phyloP scores from a whole-genome alignment of 2,113 vertebrate genomes.

The Galemys pyrenaicus region DNA sequence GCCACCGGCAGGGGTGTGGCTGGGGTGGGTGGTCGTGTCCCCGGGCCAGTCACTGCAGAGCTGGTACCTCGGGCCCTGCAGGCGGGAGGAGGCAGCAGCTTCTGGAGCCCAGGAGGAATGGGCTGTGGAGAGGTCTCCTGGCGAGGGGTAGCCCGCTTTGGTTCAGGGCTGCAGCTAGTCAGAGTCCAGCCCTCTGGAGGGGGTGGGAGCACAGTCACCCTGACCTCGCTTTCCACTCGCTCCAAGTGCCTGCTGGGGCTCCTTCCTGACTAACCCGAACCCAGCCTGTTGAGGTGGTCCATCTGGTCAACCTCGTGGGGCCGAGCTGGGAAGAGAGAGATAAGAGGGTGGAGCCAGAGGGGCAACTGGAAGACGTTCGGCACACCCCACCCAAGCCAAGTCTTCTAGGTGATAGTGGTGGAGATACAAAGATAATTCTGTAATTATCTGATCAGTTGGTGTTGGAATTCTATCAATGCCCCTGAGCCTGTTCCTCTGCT shows the following conservation, averaged over 20 bases:
- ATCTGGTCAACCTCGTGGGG: neutral
- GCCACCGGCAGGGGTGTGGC: neutral
- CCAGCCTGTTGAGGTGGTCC: neutral
- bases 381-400: neutral
- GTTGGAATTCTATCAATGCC: neutral
- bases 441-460: neutral
- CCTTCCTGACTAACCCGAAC: neutral
- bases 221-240: neutral
- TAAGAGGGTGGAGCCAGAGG: neutral
- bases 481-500: neutral
- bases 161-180: neutral
- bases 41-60: neutral
- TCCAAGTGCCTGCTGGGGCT: neutral
- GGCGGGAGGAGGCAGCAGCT: neutral
- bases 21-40: neutral
- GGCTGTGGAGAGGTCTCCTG: neutral
- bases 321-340: neutral
- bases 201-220: neutral
- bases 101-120: neutral
- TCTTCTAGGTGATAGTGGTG: neutral
- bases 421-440: too few species aligned
- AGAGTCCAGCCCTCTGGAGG: neutral
- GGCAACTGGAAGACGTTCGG: neutral
- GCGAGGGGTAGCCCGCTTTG: neutral
- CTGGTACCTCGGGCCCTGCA: too few species aligned